Evolutionary conservation across 2,888 invertebrate species (phyloP).

Genomic region (Himalopsyche japonica): DNA sequence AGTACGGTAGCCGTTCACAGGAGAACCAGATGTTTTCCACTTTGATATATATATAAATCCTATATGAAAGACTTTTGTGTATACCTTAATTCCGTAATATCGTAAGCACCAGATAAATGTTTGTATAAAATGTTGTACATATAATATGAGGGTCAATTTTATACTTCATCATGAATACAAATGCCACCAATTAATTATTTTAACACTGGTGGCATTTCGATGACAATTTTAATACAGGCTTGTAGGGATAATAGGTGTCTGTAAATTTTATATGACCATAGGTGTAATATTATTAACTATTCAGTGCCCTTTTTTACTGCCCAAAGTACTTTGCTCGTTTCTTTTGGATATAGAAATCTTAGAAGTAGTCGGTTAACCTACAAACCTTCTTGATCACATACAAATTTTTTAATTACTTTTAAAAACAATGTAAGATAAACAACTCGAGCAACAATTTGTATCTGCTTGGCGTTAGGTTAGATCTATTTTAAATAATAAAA

Average conservation of each 20-base stretch:
- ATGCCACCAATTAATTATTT: background rate
- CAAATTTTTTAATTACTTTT: too few relatives aligned
- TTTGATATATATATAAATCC: conserved; percentile 40
- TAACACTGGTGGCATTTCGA: background rate
- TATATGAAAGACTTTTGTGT: background rate
- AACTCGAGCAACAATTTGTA: too few relatives aligned
- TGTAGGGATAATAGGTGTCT: background rate
- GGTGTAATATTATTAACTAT: background rate
- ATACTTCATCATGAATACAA: conserved; percentile 7
- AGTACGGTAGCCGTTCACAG: conserved; percentile 41
- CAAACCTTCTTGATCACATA: too few relatives aligned
- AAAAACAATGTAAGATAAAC: too few relatives aligned
- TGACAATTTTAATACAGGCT: background rate
- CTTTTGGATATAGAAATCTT: background rate
- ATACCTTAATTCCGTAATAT: background rate
- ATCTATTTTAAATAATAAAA: too few relatives aligned
- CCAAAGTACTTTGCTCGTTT: background rate
- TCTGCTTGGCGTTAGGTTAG: too few relatives aligned
- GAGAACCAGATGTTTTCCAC: conserved; percentile 43
- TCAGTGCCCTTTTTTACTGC: conserved; percentile 13
- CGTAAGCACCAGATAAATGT: background rate
- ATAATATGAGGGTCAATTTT: conserved; percentile 38
- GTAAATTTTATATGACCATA: background rate
- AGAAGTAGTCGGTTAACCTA: too few relatives aligned
- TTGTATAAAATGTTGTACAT: conserved; percentile 14